Conservation (phyloP, 2,113 vertebrate genomes). For the Gnathonemus echidnorhynchus region DNA sequence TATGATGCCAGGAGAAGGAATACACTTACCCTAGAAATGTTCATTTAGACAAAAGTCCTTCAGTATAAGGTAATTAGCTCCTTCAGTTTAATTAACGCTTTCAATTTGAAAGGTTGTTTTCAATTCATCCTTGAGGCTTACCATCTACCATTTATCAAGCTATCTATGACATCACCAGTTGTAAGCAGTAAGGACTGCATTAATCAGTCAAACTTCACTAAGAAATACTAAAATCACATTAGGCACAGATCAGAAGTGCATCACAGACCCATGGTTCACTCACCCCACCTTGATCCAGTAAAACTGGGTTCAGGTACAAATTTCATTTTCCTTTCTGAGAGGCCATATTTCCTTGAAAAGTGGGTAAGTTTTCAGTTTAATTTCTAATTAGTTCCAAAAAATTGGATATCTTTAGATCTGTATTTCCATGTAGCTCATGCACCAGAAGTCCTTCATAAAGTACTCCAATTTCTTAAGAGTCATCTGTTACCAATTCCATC, state of each 20-base stretch:
- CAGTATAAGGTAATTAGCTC: background rate
- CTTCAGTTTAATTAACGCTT: background rate
- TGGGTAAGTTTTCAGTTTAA: background rate
- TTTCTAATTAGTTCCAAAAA: background rate
- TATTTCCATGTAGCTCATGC: background rate
- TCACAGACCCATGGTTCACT: background rate
- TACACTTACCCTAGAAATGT: background rate
- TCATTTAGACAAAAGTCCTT: background rate
- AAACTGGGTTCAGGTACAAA: background rate
- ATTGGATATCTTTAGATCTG: background rate
- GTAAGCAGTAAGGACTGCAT: background rate
- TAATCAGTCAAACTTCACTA: background rate
- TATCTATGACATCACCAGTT: background rate
- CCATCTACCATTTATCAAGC: background rate
- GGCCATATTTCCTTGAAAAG: background rate
- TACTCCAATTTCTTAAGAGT: background rate
- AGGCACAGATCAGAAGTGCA: background rate
- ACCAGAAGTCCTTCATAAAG: background rate
- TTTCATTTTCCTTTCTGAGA: background rate
- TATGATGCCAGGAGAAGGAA: background rate
- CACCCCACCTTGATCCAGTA: background rate
- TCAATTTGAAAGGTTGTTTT: background rate
- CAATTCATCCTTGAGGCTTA: background rate
- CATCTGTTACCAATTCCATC: background rate
- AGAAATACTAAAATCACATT: background rate